Conservation (phyloP, 2,888 invertebrate species). For the Harpalus rubripes region DNA sequence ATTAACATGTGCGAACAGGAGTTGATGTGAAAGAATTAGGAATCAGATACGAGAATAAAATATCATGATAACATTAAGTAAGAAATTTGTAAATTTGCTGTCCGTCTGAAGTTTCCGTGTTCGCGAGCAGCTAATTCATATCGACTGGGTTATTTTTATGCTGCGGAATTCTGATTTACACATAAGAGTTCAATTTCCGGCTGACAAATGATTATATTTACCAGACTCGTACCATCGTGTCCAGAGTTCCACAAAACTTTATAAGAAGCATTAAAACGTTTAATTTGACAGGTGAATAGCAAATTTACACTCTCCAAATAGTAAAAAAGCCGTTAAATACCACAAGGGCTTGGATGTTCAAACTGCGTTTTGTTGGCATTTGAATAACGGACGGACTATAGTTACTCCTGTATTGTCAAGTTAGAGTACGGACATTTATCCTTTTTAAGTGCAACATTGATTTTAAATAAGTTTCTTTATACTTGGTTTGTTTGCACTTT, state of each 20-base stretch:
- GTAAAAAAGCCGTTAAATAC: slow-evolving; percentile 11
- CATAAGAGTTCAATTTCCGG: slow-evolving; percentile 65
- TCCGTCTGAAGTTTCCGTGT: slow-evolving; percentile 45
- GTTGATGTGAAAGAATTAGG: slow-evolving; percentile 3
- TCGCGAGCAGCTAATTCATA: slow-evolving; percentile 45
- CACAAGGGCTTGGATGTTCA: not conserved
- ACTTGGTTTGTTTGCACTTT: not conserved
- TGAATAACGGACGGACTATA: slow-evolving; percentile 17
- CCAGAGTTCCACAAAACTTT: slow-evolving; percentile 42
- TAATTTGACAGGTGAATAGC: slow-evolving; percentile 61
- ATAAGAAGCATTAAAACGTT: slow-evolving; percentile 52
- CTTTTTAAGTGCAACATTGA: slow-evolving; percentile 23
- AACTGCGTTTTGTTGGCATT: not conserved
- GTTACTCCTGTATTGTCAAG: slow-evolving; percentile 13
- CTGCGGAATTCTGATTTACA: slow-evolving; percentile 53
- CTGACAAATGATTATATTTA: slow-evolving; percentile 65
- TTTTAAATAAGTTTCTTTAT: slow-evolving; percentile 37
- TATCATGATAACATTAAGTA: slow-evolving; percentile 33
- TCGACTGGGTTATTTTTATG: slow-evolving; percentile 58
- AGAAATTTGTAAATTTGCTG: slow-evolving; percentile 45
- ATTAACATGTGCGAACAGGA: not conserved
- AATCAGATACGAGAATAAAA: slow-evolving; percentile 25
- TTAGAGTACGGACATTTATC: not conserved
- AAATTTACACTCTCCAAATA: slow-evolving; percentile 46
- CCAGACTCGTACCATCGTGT: slow-evolving; percentile 58